Evolutionary conservation across 2,113 vertebrate species (phyloP).

Genomic region (Smithornis capensis): DNA sequence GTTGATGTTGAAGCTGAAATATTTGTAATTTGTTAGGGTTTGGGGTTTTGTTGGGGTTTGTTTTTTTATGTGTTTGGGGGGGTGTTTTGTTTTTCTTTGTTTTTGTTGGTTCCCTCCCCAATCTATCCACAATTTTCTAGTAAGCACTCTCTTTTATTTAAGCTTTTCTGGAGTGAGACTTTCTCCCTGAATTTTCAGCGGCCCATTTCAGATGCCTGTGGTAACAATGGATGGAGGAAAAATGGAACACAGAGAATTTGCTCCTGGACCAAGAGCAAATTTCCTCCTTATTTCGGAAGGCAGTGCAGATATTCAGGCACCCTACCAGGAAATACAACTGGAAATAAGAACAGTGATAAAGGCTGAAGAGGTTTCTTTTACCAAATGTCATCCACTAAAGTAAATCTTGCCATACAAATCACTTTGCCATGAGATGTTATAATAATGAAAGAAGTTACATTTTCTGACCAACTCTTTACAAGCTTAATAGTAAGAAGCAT

Average conservation of each 20-base stretch:
- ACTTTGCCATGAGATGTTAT: background rate
- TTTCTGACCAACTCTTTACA: background rate
- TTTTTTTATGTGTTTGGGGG: background rate
- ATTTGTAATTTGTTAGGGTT: background rate
- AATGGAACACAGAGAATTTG: background rate
- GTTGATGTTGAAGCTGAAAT: background rate
- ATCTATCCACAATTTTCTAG: background rate
- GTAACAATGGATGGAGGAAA: background rate
- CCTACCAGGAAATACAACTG: background rate
- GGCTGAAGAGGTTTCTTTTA: background rate
- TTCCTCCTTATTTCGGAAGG: background rate
- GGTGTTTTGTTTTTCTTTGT: background rate
- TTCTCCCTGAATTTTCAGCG: background rate
- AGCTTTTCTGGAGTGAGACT: background rate
- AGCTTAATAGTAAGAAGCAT: background rate
- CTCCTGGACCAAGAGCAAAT: background rate
- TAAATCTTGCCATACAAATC: background rate
- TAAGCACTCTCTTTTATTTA: background rate
- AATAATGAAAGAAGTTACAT: background rate
- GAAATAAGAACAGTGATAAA: background rate
- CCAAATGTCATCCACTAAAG: background rate
- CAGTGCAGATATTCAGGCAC: background rate
- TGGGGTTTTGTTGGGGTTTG: rapidly evolving
- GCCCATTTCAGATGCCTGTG: background rate
- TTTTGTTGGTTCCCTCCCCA: background rate